These are phyloP conservation scores for Melieria crassipennis DNA, from an alignment of 2,888 invertebrate species.

Conservation along the genomic window DNA sequence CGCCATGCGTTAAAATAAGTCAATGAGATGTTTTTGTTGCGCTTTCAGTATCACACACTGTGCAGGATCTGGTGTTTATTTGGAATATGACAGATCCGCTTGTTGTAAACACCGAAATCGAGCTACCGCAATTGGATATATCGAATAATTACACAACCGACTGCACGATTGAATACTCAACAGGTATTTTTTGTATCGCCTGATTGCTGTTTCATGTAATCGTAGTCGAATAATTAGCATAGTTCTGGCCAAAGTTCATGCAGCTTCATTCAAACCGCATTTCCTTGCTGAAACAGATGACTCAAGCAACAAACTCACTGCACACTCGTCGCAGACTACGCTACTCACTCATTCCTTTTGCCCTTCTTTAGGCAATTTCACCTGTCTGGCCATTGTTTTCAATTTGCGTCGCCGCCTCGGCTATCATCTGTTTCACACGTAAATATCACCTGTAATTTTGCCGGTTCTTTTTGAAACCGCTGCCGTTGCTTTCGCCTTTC, in stretches of 20 bases:
- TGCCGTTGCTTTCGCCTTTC: background rate
- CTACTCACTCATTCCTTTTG: background rate
- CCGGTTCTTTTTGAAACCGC: background rate
- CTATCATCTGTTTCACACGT: slow-evolving; percentile 89
- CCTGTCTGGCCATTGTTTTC: slow-evolving; percentile 89
- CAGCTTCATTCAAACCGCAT: background rate
- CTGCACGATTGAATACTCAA: slow-evolving; percentile 92
- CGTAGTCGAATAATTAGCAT: no score
- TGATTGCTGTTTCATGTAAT: no score
- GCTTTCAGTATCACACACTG: slow-evolving; percentile 87
- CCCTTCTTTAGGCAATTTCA: slow-evolving; percentile 80
- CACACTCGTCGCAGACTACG: background rate
- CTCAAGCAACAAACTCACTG: slow-evolving; percentile 17
- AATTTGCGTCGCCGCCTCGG: slow-evolving; percentile 84
- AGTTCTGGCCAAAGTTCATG: background rate
- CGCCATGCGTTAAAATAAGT: background rate
- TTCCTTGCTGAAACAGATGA: background rate
- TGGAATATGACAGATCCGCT: slow-evolving; percentile 92
- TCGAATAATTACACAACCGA: slow-evolving; percentile 90
- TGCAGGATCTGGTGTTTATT: slow-evolving; percentile 92
- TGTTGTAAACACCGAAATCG: slow-evolving; percentile 89
- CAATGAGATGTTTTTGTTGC: background rate
- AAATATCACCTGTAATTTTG: slow-evolving; percentile 77
- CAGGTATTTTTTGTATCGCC: slow-evolving; percentile 60
- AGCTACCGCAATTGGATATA: slow-evolving; percentile 86